Percentiles rank a stretch among this genome's conserved stretches.
phyloP scores from a whole-genome alignment of 2,113 vertebrate genomes.

The Gavialis gangeticus region DNA sequence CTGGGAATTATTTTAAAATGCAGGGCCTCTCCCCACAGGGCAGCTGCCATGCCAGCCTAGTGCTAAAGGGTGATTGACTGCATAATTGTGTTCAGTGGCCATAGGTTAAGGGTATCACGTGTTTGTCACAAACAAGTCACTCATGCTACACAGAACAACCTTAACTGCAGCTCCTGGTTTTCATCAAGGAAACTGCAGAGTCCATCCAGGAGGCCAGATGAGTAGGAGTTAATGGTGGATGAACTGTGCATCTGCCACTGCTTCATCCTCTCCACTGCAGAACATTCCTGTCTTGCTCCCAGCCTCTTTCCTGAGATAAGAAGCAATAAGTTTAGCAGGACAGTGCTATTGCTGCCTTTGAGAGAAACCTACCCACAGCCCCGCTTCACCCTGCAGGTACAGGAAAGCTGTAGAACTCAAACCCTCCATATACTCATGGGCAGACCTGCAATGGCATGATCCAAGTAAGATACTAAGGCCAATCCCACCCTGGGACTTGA shows the following conservation, averaged over 20 bases:
- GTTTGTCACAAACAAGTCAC: not conserved
- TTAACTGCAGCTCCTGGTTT: not conserved
- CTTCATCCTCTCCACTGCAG: not conserved
- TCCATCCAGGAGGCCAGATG: not conserved
- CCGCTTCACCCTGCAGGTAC: not conserved
- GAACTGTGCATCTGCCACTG: not conserved
- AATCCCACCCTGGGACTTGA: accelerated
- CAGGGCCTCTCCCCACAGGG: not conserved
- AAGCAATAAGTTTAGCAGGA: not conserved
- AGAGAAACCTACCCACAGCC: not conserved
- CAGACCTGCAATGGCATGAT: not conserved
- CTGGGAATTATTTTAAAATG: not conserved
- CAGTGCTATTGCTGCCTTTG: not conserved
- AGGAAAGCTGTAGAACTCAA: not conserved
- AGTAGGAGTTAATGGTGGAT: too few species aligned
- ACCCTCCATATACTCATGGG: not conserved
- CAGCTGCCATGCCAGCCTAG: not conserved
- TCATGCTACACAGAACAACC: not conserved
- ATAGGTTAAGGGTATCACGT: not conserved
- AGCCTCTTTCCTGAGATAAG: not conserved
- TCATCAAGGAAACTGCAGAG: not conserved
- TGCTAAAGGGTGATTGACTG: not conserved
- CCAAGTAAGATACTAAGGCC: not conserved
- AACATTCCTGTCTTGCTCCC: not conserved
- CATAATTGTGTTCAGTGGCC: not conserved